phyloP scores from a whole-genome alignment of 2,113 vertebrate species.

The Pseudorectes ferrugineus region DNA sequence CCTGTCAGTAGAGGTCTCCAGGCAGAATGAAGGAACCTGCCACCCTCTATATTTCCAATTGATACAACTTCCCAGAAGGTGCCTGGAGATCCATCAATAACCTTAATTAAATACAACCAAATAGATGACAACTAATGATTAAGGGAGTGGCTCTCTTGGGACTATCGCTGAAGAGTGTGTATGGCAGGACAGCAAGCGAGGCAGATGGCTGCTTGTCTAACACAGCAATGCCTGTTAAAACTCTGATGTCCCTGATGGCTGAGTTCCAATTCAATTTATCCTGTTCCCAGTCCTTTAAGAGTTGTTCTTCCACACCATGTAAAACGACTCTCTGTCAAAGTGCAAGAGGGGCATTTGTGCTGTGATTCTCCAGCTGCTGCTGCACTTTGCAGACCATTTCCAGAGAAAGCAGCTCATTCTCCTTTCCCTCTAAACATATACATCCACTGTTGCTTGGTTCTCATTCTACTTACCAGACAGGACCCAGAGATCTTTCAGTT shows the following conservation, averaged over 20 bases:
- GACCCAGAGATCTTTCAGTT: not conserved
- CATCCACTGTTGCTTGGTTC: not conserved
- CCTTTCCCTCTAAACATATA: not conserved
- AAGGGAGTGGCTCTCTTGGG: not conserved
- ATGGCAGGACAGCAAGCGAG: not conserved
- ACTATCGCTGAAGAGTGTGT: not conserved
- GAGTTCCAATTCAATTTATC: not conserved
- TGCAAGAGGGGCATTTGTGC: not conserved
- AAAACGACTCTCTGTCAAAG: not conserved
- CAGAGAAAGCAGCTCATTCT: not conserved
- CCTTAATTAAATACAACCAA: not conserved
- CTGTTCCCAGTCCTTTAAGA: not conserved
- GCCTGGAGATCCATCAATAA: slow-evolving; percentile 9
- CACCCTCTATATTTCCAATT: not conserved
- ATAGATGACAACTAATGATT: not conserved
- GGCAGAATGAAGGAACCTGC: not conserved
- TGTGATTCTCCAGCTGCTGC: not conserved
- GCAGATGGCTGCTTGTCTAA: not conserved
- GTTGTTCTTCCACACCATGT: not conserved
- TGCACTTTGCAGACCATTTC: not conserved
- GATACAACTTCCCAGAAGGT: slow-evolving; percentile 5
- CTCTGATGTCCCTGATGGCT: not conserved
- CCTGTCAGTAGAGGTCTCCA: not conserved
- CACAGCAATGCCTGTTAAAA: not conserved
- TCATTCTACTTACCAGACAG: not conserved